Evolutionary conservation across 2,888 invertebrate species (phyloP), one percentile per base, ranked within the genome.

Genomic region (Rhaphigaster nebulosa): DNA sequence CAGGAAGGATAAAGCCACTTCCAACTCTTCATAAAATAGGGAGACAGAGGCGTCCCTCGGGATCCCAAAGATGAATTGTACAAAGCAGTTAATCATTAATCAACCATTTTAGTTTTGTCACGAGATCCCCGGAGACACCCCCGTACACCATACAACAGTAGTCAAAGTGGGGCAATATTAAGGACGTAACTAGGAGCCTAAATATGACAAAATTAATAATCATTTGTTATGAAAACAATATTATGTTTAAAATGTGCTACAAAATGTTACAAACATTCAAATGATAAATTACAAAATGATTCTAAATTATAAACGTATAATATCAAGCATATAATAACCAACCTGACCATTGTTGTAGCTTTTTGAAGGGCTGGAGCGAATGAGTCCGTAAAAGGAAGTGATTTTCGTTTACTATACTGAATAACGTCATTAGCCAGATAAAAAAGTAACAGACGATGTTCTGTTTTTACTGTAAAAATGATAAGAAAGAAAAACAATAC

Each of bases 401-500:
- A 97, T 94, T 98, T 98, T 93, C 98, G 95, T 93, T 98, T 98
- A 92, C 98, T 98, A 94, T 98, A 98, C 94, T 99, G 99, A 92
- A 99, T 98, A 90, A 99, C 98, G 95, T 99, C 99, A 94, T 99
- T 99, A 34, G 99, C 98, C 93, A 99, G 94, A 94, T 99, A 98
- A 94, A 99, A 99, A 87, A 99, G 94, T 0, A 97, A 97, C 90
- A 99, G 94, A 89, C 98, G 95, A 93, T 98, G 98, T 93, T 98
- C 97, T 12, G 97, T 95, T 94, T 96, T 97, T 52, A 96, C 97
- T 84, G 45, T 4, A 84, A 84, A 41, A 20, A 80, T 84, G 3
- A 84, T 41, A 95, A 93, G 41, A 94, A 94, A 92, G 90, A 91
- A 92, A 92, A 92, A 87, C 90, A 90, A 91, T 87, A 87, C 10